Base-by-base conservation (phyloP, 1,140 invertebrate species). In the Oedothorax gibbosus region DNA sequence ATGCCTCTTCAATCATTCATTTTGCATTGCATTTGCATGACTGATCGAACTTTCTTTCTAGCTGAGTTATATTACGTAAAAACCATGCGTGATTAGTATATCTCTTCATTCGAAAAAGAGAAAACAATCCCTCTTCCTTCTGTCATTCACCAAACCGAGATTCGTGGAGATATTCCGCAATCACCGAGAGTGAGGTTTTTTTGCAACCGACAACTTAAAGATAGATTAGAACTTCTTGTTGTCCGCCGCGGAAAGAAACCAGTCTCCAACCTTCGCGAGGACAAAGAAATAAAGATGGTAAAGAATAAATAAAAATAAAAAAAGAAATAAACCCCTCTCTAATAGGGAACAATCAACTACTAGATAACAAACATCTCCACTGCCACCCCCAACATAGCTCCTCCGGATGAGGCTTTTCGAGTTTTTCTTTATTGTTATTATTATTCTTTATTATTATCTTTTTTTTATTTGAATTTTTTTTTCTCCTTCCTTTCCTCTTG, bases 281-380 rank as follows among this genome's bases (percentile, higher is more conserved):
- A 84, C 81, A 84, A 75, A 84, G 71, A 71, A 71, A 69, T 81
- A 81, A 81, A 71, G 71, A 66, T n/a, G 65, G 73, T 51, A 73
- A 18, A 35, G 35, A 35, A 35, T 35, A 35, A 35, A 35, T 54
- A 56, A 18, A 75, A 77, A 76, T 18, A 49, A 49, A 65, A 82
- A 82, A 54, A 72, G 50, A 66, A 54, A 60, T 66, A 21, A 18
- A 49, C 76, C 50, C 15, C 68, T 20, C 56, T 73, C 81, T 84
- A 84, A 84, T 84, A 84, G 81, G 81, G 81, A 84, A 84, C 81
- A 84, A 84, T 84, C 81, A 72, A 76, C 81, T 84, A 84, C 81
- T 62, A 84, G 81, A 75, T 84, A 84, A 84, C 81, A 84, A 84
- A 84, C 81, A 84, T 75, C 80, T 83, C 64, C 81, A 66, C 81